Percentiles rank a stretch among this genome's conserved stretches.
These are phyloP conservation scores for Spicauda simplicius DNA, from an alignment of 2,888 invertebrate genomes.

Conservation along the genomic window DNA sequence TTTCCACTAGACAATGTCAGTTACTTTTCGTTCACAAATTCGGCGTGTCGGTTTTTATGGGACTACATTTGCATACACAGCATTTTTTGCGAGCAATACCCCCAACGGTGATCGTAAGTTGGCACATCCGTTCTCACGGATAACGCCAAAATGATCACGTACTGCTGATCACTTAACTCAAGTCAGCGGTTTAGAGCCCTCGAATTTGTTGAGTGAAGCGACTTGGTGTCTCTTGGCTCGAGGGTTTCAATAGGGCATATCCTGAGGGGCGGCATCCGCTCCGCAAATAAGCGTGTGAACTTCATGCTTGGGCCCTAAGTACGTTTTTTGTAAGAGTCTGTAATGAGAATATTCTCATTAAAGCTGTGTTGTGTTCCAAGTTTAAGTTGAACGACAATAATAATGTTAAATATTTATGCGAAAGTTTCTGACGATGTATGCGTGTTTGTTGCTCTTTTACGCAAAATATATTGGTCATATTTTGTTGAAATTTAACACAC, in stretches of 20 bases:
- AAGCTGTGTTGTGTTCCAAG: too few relatives aligned
- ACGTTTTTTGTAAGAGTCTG: too few relatives aligned
- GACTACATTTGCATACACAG: constrained; percentile 22
- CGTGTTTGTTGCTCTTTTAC: too few relatives aligned
- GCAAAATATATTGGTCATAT: too few relatives aligned
- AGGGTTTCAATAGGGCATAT: constrained; percentile 51
- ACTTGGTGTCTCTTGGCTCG: constrained; percentile 45
- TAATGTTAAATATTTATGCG: too few relatives aligned
- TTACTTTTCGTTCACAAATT: not conserved
- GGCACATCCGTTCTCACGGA: constrained; percentile 72
- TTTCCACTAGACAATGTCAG: not conserved
- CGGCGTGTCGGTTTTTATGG: constrained; percentile 3
- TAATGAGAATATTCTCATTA: too few relatives aligned
- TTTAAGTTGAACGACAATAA: too few relatives aligned
- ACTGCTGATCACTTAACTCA: constrained; percentile 58
- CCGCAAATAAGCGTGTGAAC: constrained; percentile 60
- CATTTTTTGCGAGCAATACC: constrained; percentile 31
- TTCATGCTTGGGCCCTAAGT: constrained; percentile 6
- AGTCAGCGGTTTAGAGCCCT: constrained; percentile 48
- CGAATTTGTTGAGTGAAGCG: constrained; percentile 41
- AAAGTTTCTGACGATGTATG: too few relatives aligned
- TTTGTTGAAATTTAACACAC: too few relatives aligned
- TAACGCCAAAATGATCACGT: constrained; percentile 69
- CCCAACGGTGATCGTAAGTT: constrained; percentile 35
- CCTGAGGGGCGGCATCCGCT: constrained; percentile 63